These are phyloP conservation scores for Dendrocincla tyrannina DNA, from an alignment of 2,797 vertebrate genomes.

Conservation along the genomic window DNA sequence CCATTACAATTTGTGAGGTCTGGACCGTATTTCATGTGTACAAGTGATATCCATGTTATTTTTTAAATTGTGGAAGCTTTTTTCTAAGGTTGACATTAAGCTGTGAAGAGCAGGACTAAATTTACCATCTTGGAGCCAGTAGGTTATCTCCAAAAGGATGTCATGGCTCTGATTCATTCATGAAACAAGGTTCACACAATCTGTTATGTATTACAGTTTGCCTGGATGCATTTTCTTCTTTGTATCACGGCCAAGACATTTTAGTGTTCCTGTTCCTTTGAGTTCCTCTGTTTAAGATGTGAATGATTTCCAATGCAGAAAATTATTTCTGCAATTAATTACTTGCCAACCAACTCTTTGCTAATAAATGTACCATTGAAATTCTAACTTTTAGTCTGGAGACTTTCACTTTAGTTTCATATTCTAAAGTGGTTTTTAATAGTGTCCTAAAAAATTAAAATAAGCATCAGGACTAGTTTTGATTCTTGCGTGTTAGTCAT, in stretches of 20 bases:
- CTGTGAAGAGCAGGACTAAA: constrained; percentile 42
- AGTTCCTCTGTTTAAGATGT: constrained; percentile 15
- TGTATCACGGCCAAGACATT: constrained; percentile 34
- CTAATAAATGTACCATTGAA: background rate
- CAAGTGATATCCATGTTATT: background rate
- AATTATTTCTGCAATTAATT: constrained; percentile 47
- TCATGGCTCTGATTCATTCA: constrained; percentile 43
- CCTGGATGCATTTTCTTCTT: constrained; percentile 22
- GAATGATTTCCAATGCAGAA: constrained; percentile 11
- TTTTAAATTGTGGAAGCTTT: background rate
- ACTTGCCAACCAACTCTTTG: background rate
- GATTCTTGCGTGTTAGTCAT: background rate
- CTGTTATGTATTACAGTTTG: constrained; percentile 35
- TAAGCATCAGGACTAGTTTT: background rate
- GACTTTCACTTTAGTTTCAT: background rate
- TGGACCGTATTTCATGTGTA: background rate
- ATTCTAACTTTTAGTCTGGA: background rate
- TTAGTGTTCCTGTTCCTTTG: constrained; percentile 3
- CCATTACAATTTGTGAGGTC: background rate
- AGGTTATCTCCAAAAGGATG: constrained; percentile 20
- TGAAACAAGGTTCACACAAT: constrained; percentile 37
- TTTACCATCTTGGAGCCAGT: constrained; percentile 33
- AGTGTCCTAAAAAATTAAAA: fast-evolving
- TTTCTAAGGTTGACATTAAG: constrained; percentile 37
- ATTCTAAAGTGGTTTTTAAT: background rate